These are phyloP conservation scores for Gavialis gangeticus DNA, from an alignment of 2,113 vertebrate species.

Conservation along the genomic window DNA sequence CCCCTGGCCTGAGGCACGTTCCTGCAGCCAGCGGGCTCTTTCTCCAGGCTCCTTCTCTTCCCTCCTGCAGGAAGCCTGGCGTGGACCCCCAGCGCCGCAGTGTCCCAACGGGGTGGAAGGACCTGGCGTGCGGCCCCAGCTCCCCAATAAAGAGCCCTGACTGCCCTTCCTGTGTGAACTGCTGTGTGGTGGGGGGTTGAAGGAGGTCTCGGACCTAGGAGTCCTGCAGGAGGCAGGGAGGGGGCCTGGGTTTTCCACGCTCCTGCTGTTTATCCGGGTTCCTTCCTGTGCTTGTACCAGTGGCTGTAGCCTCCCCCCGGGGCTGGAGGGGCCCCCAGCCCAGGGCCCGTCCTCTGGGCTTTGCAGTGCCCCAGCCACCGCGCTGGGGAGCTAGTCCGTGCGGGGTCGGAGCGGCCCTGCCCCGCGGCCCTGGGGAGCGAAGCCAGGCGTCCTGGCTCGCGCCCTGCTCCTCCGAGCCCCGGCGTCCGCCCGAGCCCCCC, in stretches of 20 bases:
- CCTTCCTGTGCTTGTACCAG: not conserved
- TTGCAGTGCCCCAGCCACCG: no score
- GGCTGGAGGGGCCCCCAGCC: not conserved
- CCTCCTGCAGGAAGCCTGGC: not conserved
- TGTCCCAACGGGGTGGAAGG: no score
- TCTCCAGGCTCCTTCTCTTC: not conserved
- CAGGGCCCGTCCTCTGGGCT: no score
- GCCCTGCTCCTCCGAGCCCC: no score
- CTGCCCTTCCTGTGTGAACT: slow-evolving; percentile 7
- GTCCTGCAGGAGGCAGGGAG: no score
- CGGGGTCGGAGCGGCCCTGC: no score
- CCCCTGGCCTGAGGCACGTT: no score
- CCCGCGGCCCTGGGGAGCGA: not conserved
- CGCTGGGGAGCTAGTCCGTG: no score
- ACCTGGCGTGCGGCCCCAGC: fast-evolving
- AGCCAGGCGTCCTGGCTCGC: not conserved
- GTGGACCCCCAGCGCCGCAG: not conserved
- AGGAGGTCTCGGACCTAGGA: no score
- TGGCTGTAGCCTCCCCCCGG: not conserved
- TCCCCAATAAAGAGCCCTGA: not conserved
- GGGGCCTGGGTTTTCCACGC: not conserved
- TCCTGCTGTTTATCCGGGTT: not conserved
- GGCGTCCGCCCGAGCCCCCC: not conserved
- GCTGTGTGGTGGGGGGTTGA: not conserved
- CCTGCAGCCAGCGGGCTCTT: not conserved